Conservation (phyloP, 2,797 vertebrate genomes). For the Microctenopoma steveboyesi region DNA sequence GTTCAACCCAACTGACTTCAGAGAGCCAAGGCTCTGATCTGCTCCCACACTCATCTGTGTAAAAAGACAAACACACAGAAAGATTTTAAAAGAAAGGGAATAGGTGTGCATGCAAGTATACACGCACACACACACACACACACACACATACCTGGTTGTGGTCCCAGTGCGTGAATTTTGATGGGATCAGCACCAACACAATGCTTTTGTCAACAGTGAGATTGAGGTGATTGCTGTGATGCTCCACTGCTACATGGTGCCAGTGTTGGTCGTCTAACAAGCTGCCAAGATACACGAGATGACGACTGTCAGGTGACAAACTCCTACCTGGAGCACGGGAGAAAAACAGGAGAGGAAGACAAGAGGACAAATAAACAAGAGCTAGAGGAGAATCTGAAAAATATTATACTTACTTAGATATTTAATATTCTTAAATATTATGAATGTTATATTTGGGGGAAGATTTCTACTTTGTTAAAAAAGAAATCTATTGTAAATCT, state of each 20-base stretch:
- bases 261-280: conserved; percentile 95
- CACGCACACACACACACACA: not conserved
- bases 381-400: not conserved
- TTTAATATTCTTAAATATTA: no score
- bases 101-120: not conserved
- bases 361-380: not conserved
- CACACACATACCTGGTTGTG: conserved; percentile 87
- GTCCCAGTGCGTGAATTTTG: conserved; percentile 85
- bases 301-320: conserved; percentile 67
- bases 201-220: conserved; percentile 91
- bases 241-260: conserved; percentile 89
- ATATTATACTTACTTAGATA: no score
- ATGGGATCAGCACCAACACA: conserved; percentile 83
- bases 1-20: conserved; percentile 68
- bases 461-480: not conserved
- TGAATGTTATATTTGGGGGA: not conserved
- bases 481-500: not conserved
- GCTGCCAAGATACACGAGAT: conserved; percentile 87
- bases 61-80: not conserved
- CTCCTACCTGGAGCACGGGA: conserved; percentile 56
- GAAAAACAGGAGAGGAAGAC: not conserved
- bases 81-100: not conserved
- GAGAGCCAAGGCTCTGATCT: conserved; percentile 81
- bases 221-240: conserved; percentile 86
- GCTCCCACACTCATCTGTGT: conserved; percentile 94